Conservation (phyloP, 2,113 vertebrate species). For the Myiozetetes cayanensis region DNA sequence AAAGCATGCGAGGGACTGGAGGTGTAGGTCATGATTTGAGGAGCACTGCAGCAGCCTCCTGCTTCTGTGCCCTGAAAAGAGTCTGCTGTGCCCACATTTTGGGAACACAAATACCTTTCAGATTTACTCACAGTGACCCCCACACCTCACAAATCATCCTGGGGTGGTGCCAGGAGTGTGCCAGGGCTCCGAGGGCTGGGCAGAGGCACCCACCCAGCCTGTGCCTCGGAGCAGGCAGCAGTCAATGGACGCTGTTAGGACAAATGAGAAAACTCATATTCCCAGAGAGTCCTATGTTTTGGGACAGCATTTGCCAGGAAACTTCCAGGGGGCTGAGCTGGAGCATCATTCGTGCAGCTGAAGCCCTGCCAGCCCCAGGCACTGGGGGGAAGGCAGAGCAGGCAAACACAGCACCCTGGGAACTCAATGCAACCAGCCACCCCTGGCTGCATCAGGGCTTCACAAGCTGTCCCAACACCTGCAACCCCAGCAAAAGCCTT, state of each 20-base stretch:
- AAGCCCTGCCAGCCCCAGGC: neutral
- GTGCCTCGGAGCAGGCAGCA: fast-evolving
- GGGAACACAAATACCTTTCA: neutral
- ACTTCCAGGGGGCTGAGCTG: neutral
- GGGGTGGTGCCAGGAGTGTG: fast-evolving
- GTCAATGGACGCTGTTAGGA: neutral
- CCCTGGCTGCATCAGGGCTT: neutral
- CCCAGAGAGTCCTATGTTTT: neutral
- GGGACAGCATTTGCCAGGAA: neutral
- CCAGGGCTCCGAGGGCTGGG: neutral
- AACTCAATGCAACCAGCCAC: neutral
- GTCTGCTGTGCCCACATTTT: fast-evolving
- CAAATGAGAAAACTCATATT: fast-evolving
- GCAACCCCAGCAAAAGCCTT: neutral
- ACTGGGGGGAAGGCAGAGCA: fast-evolving
- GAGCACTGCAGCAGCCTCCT: neutral
- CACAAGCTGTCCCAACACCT: neutral
- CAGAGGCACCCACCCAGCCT: neutral
- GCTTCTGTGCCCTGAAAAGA: neutral
- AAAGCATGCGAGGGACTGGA: neutral
- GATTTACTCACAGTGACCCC: neutral
- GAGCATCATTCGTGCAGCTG: neutral
- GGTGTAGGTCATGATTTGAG: fast-evolving
- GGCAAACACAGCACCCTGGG: fast-evolving
- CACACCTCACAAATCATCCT: neutral